Base-by-base conservation (phyloP, 2,888 invertebrate species). In the Clusia tigrina region DNA sequence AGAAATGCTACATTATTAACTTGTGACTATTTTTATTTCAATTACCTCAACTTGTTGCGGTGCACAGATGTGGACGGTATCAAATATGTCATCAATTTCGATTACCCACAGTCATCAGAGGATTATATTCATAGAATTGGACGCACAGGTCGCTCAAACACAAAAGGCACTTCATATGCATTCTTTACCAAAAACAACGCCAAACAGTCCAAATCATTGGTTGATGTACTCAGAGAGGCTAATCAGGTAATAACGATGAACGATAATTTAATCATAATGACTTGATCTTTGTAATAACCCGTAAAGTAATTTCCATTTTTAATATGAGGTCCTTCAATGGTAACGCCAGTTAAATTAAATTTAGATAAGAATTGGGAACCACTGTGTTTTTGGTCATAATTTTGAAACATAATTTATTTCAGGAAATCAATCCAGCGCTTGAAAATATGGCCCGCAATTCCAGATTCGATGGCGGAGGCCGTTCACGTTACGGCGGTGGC, bases 101-200 rank as follows among this genome's bases (percentile, higher is more conserved):
- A 96, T 86, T 97, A 95, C 85, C 96, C 96, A 62, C 93, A 93
- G 84, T 95, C 94, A 65, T 94, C 95, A 60, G 96, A 97, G 84
- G 96, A 96, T 85, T 96, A 96, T 83, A 94, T 96, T 78, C 96
- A 96, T 85, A 90, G 96, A 68, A 97, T 96, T 84, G 96, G 96
- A 63, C 90, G 96, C 77, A 96, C 96, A 48, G 96, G 95, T 58
- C 89, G 96, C 58, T 91, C 92, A 51, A 90, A 92, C 81, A 89
- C 91, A 73, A 93, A 91, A 73, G 95, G 95, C 72, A 96, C 95
- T 66, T 95, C 96, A 51, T 96, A 96, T 83, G 96, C 96, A 63
- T 96, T 97, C 87, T 96, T 96, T 85, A 96, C 96, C 54, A 91
- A 91, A 51, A 89, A 90, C 72, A 96, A 96, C 82, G 88, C 90